Conservation (phyloP, 2,113 vertebrate genomes). For the Panthera tigris region DNA sequence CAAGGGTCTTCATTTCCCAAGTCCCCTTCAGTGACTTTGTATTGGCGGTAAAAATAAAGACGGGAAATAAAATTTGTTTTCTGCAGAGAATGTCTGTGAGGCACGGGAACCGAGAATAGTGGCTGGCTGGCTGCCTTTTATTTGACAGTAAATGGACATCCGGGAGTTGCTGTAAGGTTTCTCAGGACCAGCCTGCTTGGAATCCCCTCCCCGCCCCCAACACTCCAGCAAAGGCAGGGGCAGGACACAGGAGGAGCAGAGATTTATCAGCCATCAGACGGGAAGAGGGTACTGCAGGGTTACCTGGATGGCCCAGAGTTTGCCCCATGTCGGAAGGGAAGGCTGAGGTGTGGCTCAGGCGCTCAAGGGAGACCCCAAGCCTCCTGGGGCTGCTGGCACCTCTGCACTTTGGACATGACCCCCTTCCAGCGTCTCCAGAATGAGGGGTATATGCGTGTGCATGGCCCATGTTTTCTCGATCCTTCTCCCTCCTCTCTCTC, state of each 20-base stretch:
- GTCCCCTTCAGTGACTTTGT: neutral
- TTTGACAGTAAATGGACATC: neutral
- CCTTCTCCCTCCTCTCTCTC: neutral
- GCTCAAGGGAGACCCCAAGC: accelerated
- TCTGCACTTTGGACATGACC: neutral
- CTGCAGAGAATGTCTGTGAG: neutral
- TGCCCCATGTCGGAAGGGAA: neutral
- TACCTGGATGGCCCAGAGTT: neutral
- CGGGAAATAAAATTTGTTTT: slow-evolving; percentile 12
- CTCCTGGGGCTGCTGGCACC: neutral
- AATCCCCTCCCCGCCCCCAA: neutral
- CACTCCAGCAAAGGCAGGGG: neutral
- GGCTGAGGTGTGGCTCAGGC: accelerated
- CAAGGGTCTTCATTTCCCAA: neutral
- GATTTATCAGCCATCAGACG: neutral
- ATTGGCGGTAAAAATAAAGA: neutral
- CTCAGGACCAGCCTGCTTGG: neutral
- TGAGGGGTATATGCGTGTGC: neutral
- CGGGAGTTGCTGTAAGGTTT: neutral
- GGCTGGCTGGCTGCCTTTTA: neutral
- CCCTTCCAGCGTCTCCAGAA: neutral
- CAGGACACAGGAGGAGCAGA: neutral
- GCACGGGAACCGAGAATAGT: accelerated
- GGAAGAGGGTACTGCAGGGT: neutral
- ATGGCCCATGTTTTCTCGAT: neutral